These are phyloP conservation scores for Ditylenchus dipsaci DNA, from an alignment of 1,140 invertebrate genomes.

Conservation along the genomic window DNA sequence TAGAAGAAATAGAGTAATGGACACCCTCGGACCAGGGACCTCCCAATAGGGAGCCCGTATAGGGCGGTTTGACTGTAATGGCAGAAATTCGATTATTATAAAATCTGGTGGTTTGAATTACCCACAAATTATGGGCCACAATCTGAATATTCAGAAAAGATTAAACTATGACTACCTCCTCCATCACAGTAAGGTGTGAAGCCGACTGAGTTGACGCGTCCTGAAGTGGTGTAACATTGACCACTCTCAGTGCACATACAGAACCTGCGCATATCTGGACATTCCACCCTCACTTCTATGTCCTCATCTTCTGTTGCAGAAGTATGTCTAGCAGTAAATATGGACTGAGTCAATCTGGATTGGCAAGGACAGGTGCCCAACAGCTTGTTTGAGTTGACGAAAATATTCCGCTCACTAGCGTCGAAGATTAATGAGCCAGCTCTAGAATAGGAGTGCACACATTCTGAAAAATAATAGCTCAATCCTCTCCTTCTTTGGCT, in stretches of 20 bases:
- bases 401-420: neutral
- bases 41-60: too few relatives aligned
- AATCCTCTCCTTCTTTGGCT: too few relatives aligned
- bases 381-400: neutral
- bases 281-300: neutral
- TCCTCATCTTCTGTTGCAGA: neutral
- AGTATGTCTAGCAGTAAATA: neutral
- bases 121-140: too few relatives aligned
- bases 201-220: neutral
- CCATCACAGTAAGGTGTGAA: neutral
- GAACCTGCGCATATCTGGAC: neutral
- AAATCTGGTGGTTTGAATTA: too few relatives aligned
- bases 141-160: too few relatives aligned
- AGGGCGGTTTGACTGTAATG: too few relatives aligned
- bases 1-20: too few relatives aligned
- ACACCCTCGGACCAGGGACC: too few relatives aligned
- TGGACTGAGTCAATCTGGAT: neutral
- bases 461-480: neutral
- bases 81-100: too few relatives aligned
- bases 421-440: neutral
- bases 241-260: slow-evolving; percentile 1
- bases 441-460: neutral
- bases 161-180: neutral
- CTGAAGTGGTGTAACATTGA: neutral
- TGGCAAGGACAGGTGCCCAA: neutral